A percentile compares a stretch with the other conserved stretches of the same genome.
Conservation (phyloP, 2,797 vertebrate species). For the Helicolenus hilgendorfi region DNA sequence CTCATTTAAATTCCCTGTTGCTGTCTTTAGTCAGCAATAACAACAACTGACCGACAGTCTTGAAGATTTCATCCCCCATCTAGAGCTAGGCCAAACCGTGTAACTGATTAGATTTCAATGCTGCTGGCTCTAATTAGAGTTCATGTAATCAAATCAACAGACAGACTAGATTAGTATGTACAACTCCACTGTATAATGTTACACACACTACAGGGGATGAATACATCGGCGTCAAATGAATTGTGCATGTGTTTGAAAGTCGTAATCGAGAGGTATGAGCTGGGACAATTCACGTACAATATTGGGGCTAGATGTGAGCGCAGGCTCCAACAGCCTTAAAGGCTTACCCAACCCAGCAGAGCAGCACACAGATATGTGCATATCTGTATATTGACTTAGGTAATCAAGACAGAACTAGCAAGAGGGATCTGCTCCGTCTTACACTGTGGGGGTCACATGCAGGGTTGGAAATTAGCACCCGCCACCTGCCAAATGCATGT, state of each 20-base stretch:
- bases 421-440: neutral
- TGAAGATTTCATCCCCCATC: constrained; percentile 47
- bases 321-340: neutral
- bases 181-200: constrained; percentile 41
- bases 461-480: too few relatives aligned
- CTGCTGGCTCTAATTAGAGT: constrained; percentile 67
- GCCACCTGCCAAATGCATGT: too few relatives aligned
- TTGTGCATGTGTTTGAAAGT: constrained; percentile 17
- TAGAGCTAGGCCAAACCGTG: constrained; percentile 27
- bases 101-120: constrained; percentile 72
- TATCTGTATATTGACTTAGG: neutral
- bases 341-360: neutral
- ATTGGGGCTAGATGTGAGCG: neutral
- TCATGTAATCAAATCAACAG: constrained; percentile 72
- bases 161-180: constrained; percentile 63
- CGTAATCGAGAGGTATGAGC: neutral
- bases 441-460: neutral
- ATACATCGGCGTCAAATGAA: constrained; percentile 21
- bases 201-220: constrained; percentile 34
- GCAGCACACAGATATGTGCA: neutral
- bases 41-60: constrained; percentile 32
- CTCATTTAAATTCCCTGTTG: neutral
- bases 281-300: neutral
- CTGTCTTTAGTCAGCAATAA: constrained; percentile 44
- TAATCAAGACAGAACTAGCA: neutral